Evolutionary conservation across 2,797 vertebrate genomes (phyloP), one percentile per base, ranked within the genome.

Genomic region (Apogon talboti): DNA sequence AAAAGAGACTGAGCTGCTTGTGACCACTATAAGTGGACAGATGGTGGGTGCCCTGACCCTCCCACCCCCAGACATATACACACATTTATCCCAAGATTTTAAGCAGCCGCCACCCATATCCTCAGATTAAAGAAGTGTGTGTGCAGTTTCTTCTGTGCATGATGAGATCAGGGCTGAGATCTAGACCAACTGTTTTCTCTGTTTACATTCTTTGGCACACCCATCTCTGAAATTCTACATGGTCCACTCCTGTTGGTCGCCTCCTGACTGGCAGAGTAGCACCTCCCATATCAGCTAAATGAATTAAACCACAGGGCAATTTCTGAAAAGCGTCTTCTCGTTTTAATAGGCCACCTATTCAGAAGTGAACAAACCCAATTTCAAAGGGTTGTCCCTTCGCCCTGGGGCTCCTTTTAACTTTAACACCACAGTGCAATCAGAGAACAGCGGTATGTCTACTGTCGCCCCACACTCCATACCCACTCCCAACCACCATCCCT

Each of bases 271-370:
- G 33, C 51, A 69, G 49, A 65, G 33, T n/a, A 1, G 50, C 16
- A n/a, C 12, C 50, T 78, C 52, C 43, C 28, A 13, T 67, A 14
- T 79, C 41, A 53, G 30, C 55, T 49, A 53, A 76, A 82, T 77
- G 30, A 77, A 89, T 78, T 50, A 76, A 76, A 76, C 68, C 56
- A 52, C 28, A 54, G 47, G 61, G 47, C 71, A 70, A 6, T 58
- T 46, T 64, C 30, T 66, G 14, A 35, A 48, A 65, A 55, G n/a
- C 35, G 14, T 47, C 46, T 56, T 66, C 53, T 66, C 8, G 1
- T 68, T 84, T 89, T 77, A 83, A 84, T 82, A 45, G 76, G 24
- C 35, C 66, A 52, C 58, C 74, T 64, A 63, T 79, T 79, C 48
- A 81, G 65, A 84, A 59, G 73, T 80, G 56, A 74, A 63, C 59